Evolutionary conservation across 1,140 invertebrate genomes (phyloP), one percentile per base, ranked within the genome.

Genomic region (Elysia chlorotica): DNA sequence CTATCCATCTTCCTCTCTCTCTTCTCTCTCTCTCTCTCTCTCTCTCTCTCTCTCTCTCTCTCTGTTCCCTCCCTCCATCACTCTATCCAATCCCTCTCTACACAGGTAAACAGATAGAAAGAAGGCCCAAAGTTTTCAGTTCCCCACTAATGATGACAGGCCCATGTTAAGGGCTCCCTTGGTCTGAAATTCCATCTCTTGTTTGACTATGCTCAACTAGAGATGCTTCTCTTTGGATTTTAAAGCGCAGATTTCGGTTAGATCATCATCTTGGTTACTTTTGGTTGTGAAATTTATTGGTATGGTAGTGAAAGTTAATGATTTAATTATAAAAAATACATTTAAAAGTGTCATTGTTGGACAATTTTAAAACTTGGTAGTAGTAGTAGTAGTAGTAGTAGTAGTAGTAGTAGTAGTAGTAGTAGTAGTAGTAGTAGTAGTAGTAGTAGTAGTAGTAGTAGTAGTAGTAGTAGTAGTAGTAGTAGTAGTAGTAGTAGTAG

Each of bases 401-500:
- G 57, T 61, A 28, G 57, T 61, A 28, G 57, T 61, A 28, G 57
- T 61, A 61, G 57, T 61, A 33, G 63, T 36, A 36, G 63, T 36
- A 65, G 63, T 36, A 65, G 63, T 36, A 65, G 63, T 65, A 35
- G 63, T 65, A 35, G 63, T 65, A 65, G 63, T 65, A 65, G 63
- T 65, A 65, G 63, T 65, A 65, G 63, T 36, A 65, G 63, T 36
- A 65, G 63, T 65, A 65, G 63, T 65, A 36, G 63, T 65, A 30
- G 63, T 65, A 33, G 63, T 65, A 36, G 63, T 65, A 36, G 63
- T 65, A 65, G 63, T 65, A 65, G 63, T 65, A 36, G 63, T 65
- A 36, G 63, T 65, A 36, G 63, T 65, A 36, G 63, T 65, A 36
- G 63, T 65, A 65, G 63, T 65, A 65, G 63, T 65, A 35, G 63